These are phyloP conservation scores for Liopterus haemorrhoidalis DNA, from an alignment of 2,888 invertebrate genomes.

Conservation along the genomic window DNA sequence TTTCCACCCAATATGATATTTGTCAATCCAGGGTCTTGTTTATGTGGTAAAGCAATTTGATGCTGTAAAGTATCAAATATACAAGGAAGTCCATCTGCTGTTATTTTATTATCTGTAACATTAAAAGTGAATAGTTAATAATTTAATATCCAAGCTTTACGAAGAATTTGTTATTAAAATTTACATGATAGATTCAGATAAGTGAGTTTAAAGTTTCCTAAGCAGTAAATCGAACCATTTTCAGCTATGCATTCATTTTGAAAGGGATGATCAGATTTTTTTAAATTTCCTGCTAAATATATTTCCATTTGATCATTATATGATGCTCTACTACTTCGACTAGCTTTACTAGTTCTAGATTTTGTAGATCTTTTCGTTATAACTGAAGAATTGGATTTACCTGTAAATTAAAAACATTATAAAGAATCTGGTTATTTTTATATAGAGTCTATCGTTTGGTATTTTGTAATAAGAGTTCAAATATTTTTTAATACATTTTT, in stretches of 20 bases:
- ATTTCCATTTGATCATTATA: slow-evolving; percentile 10
- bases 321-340: slow-evolving; percentile 1
- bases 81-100: slow-evolving; percentile 28
- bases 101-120: slow-evolving; percentile 36
- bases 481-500: too few species aligned
- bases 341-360: too few species aligned
- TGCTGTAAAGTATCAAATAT: slow-evolving; percentile 35
- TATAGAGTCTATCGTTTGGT: too few species aligned
- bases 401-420: background rate
- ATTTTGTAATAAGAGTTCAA: too few species aligned
- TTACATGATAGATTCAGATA: slow-evolving; percentile 43
- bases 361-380: background rate
- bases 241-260: slow-evolving; percentile 35
- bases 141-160: slow-evolving; percentile 11
- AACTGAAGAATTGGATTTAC: background rate
- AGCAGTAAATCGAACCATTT: slow-evolving; percentile 36
- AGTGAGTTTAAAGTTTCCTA: slow-evolving; percentile 40
- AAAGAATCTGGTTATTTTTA: too few species aligned
- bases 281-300: slow-evolving; percentile 15
- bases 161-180: slow-evolving; percentile 10
- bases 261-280: slow-evolving; percentile 38
- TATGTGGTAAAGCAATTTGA: slow-evolving; percentile 28
- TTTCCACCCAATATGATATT: slow-evolving; percentile 33
- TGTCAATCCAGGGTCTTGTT: slow-evolving; percentile 22
- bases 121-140: slow-evolving; percentile 1